phyloP scores from a whole-genome alignment of 2,797 vertebrate species.

The Chelonia mydas region DNA sequence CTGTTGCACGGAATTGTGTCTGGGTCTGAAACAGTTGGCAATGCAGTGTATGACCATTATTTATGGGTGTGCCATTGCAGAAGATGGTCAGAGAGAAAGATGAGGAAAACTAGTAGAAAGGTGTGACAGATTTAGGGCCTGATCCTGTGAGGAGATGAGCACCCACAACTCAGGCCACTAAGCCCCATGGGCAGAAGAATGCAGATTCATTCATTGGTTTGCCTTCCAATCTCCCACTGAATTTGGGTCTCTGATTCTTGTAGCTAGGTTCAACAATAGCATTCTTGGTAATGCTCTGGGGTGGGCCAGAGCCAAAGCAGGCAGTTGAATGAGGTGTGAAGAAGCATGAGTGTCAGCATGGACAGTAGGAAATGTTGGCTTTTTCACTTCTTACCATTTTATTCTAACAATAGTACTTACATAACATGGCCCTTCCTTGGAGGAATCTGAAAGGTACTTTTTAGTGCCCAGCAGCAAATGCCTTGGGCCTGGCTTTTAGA shows the following conservation, averaged over 20 bases:
- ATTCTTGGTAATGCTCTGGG: no score
- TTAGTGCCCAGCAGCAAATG: background rate
- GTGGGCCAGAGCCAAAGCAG: background rate
- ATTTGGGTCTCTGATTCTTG: background rate
- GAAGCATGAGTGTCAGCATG: no score
- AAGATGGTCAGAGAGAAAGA: background rate
- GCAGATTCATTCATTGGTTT: background rate
- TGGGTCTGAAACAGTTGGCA: background rate
- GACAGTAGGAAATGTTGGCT: no score
- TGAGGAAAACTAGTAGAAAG: background rate
- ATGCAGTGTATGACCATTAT: background rate
- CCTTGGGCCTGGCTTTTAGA: background rate
- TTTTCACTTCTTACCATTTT: no score
- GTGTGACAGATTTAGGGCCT: background rate
- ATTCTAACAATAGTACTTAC: background rate
- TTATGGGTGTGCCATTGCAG: background rate
- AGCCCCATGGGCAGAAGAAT: background rate
- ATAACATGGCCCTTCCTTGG: background rate
- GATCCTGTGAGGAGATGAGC: constrained; percentile 37
- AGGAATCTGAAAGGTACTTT: background rate
- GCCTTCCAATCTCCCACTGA: background rate
- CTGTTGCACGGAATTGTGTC: background rate
- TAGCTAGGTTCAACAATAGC: background rate
- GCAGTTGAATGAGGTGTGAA: background rate
- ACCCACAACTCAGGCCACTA: constrained; percentile 5